These are phyloP conservation scores for Pipistrellus nathusii DNA, from an alignment of 2,797 vertebrate genomes.

Conservation along the genomic window DNA sequence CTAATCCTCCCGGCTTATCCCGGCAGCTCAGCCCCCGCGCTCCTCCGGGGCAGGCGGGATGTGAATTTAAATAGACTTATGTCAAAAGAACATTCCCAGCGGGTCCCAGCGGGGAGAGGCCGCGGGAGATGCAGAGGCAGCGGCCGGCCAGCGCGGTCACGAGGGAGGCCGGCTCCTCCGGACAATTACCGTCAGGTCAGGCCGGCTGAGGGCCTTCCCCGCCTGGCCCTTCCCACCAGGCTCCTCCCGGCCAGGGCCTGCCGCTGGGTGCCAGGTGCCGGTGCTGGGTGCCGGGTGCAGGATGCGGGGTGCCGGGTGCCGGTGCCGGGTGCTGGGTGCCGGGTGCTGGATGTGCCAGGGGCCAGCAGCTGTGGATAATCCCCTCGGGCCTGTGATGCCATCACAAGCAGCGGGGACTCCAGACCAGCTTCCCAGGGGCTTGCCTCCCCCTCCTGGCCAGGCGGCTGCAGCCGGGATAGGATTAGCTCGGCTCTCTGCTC, in stretches of 20 bases:
- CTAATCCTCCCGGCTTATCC: slow-evolving; percentile 78
- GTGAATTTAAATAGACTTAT: slow-evolving; percentile 83
- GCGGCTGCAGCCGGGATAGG: not conserved
- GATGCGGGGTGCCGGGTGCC: too few species aligned
- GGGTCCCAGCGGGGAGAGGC: slow-evolving; percentile 78
- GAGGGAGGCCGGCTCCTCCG: slow-evolving; percentile 68
- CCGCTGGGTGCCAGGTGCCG: too few species aligned
- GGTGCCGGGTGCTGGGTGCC: too few species aligned
- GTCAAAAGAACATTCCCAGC: slow-evolving; percentile 76
- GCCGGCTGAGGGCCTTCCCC: slow-evolving; percentile 48
- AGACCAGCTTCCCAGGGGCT: not conserved
- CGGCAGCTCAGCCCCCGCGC: slow-evolving; percentile 74
- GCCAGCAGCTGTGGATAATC: slow-evolving; percentile 29
- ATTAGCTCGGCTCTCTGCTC: slow-evolving; percentile 63
- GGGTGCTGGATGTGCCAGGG: not conserved
- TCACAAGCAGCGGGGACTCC: not conserved
- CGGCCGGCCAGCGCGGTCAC: not conserved
- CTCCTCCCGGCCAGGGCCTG: slow-evolving; percentile 15
- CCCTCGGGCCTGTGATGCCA: not conserved
- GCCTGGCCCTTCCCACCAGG: not conserved
- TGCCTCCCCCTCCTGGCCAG: not conserved
- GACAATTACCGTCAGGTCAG: slow-evolving; percentile 65
- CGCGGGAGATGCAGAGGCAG: slow-evolving; percentile 22
- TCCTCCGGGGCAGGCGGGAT: slow-evolving; percentile 82
- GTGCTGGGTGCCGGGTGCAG: too few species aligned